Conservation (phyloP, 2,888 invertebrate species). For the Epicampocera succincta region DNA sequence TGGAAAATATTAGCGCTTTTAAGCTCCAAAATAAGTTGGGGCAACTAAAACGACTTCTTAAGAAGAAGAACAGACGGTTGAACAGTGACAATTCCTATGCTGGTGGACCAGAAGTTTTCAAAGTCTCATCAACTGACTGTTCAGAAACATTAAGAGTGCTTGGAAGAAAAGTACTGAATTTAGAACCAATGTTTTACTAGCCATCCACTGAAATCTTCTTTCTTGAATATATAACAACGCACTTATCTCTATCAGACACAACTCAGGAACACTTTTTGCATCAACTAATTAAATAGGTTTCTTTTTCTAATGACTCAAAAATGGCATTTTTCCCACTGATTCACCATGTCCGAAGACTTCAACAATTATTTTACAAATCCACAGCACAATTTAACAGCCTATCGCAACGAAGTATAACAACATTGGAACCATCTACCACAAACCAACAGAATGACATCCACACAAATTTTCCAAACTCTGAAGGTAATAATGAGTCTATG, state of each 20-base stretch:
- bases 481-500: conserved; percentile 43
- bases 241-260: too few species aligned
- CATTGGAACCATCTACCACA: conserved; percentile 19
- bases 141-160: too few species aligned
- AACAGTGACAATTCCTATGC: conserved; percentile 46
- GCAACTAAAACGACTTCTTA: conserved; percentile 45
- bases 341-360: too few species aligned
- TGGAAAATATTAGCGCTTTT: conserved; percentile 46
- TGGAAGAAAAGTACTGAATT: conserved; percentile 38
- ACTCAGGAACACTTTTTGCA: too few species aligned
- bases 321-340: too few species aligned
- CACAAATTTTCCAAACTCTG: conserved; percentile 28
- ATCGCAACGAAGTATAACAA: conserved; percentile 18
- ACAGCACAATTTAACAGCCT: too few species aligned
- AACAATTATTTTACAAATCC: too few species aligned
- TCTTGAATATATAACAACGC: conserved; percentile 35
- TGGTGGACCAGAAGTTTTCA: conserved; percentile 43
- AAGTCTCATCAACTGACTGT: conserved; percentile 39
- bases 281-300: too few species aligned
- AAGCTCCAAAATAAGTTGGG: conserved; percentile 52
- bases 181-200: conserved; percentile 49
- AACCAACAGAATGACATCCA: conserved; percentile 8
- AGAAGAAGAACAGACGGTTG: conserved; percentile 34
- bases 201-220: conserved; percentile 50
- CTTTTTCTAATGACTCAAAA: too few species aligned